phyloP scores from a whole-genome alignment of 2,113 vertebrate genomes.

The Girardinichthys multiradiatus region DNA sequence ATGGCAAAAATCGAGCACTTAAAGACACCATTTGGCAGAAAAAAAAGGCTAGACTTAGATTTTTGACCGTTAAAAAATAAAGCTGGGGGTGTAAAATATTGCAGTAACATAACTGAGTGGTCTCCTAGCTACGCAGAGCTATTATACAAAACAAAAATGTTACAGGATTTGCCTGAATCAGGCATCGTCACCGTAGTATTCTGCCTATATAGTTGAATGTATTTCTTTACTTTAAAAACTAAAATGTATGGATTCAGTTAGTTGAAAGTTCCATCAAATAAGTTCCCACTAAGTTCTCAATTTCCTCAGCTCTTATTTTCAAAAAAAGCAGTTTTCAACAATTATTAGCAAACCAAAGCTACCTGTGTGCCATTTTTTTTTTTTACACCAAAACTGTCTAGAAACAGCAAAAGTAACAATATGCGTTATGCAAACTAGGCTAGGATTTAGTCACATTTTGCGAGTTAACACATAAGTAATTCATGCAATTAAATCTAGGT shows the following conservation, averaged over 20 bases:
- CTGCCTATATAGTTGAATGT: background rate
- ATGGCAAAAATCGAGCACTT: no score
- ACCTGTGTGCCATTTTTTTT: background rate
- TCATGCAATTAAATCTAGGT: constrained; percentile 29
- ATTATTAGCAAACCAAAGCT: background rate
- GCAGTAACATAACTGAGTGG: background rate
- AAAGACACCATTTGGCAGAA: no score
- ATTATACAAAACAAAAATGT: background rate
- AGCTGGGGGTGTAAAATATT: no score
- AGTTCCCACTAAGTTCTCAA: background rate
- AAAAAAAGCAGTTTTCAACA: background rate
- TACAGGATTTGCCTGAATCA: background rate
- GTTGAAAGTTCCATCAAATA: background rate
- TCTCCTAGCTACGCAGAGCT: background rate
- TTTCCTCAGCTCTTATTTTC: background rate
- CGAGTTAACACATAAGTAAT: constrained; percentile 26
- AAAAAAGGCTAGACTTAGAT: background rate
- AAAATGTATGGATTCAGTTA: background rate
- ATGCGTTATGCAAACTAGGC: background rate
- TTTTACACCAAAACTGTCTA: no score
- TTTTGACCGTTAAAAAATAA: no score
- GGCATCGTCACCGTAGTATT: background rate
- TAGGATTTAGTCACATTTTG: background rate
- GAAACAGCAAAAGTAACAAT: background rate
- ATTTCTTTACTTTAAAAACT: background rate